These are phyloP conservation scores for Dicycla oo DNA, from an alignment of 2,888 invertebrate genomes.

Conservation along the genomic window DNA sequence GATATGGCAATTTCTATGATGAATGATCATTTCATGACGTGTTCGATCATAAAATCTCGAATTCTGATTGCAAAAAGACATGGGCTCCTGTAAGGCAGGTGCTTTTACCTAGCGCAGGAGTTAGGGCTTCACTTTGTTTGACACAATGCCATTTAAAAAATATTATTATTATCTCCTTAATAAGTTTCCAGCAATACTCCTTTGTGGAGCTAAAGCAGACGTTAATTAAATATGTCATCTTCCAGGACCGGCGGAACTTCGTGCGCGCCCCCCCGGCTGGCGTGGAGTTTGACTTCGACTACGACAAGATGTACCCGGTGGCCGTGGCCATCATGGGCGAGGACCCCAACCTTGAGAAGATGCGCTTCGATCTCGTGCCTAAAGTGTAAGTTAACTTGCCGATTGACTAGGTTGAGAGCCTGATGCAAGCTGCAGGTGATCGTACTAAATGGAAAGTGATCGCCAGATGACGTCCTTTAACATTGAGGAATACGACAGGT, in stretches of 20 bases:
- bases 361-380: constrained; percentile 99
- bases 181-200: neutral
- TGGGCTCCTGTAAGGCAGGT: no score
- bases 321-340: constrained; percentile 98
- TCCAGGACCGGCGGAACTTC: constrained; percentile 98
- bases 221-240: constrained; percentile 26
- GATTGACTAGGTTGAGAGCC: no score
- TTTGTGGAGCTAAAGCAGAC: neutral
- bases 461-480: neutral
- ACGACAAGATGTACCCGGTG: constrained; percentile 97
- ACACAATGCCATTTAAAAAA: no score
- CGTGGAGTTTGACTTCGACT: constrained; percentile 98
- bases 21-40: no score
- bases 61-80: no score
- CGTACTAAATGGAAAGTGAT: neutral
- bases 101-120: no score
- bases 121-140: no score
- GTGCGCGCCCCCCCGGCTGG: constrained; percentile 98
- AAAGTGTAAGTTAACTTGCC: constrained; percentile 95
- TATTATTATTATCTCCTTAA: no score
- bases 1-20: no score
- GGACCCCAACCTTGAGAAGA: constrained; percentile 98
- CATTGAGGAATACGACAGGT: neutral
- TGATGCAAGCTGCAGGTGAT: no score
- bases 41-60: no score